phyloP scores from a whole-genome alignment of 2,797 vertebrate species.

The Onychomys torridus region DNA sequence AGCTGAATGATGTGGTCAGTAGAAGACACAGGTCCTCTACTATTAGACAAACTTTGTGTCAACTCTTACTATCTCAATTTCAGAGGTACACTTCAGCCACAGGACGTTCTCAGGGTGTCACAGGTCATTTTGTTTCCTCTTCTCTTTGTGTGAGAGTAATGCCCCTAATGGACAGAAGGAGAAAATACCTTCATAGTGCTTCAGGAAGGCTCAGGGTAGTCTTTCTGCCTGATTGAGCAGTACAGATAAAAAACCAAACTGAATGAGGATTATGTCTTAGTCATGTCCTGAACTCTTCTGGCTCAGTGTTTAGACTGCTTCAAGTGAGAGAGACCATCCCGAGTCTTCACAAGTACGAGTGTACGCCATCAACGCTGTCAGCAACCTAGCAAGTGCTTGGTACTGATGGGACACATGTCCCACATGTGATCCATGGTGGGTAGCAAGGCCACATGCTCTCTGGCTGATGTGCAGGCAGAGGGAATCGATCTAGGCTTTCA shows the following conservation, averaged over 20 bases:
- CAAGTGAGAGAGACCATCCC: background rate
- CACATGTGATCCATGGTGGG: background rate
- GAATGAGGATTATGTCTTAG: background rate
- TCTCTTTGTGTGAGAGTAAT: background rate
- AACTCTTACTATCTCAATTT: background rate
- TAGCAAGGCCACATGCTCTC: background rate
- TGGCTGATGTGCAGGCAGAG: background rate
- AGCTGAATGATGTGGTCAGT: background rate
- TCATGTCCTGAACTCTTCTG: background rate
- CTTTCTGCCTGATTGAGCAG: background rate
- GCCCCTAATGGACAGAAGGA: background rate
- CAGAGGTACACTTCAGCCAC: background rate
- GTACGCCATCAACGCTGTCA: background rate
- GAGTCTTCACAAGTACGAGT: background rate
- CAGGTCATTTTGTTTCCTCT: slow-evolving; percentile 3
- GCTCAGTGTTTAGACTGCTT: background rate
- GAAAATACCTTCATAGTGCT: background rate
- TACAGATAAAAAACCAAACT: background rate
- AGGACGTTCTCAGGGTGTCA: background rate
- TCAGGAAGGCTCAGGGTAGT: background rate
- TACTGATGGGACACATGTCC: background rate
- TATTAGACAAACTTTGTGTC: background rate
- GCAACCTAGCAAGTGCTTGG: background rate
- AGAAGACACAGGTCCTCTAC: background rate
- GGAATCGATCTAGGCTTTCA: background rate